Percentiles rank a stretch among this genome's conserved stretches.
Conservation (phyloP, 2,888 invertebrate genomes). For the Eupithecia pulchellata region DNA sequence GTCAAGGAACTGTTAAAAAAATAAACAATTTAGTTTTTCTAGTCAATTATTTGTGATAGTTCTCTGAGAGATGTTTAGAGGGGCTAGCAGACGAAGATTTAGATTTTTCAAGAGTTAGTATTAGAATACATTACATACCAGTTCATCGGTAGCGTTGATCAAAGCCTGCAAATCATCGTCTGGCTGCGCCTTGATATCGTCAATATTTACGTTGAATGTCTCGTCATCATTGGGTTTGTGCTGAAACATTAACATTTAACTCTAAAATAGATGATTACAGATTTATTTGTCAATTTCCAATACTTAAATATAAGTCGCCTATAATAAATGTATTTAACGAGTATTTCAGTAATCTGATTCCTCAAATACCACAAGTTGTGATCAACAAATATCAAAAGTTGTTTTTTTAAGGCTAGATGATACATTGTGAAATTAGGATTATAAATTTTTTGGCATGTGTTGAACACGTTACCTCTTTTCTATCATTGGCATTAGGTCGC, state of each 20-base stretch:
- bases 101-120: background rate
- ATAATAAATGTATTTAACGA: no score
- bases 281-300: background rate
- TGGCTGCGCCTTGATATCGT: conserved; percentile 73
- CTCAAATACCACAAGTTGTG: no score
- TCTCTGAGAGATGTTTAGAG: no score
- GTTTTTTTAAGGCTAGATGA: no score
- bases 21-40: no score
- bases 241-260: conserved; percentile 54
- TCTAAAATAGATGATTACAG: background rate
- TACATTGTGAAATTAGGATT: background rate
- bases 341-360: no score
- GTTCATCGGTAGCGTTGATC: conserved; percentile 87
- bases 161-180: conserved; percentile 86
- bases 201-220: conserved; percentile 76
- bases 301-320: background rate
- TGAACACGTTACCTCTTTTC: conserved; percentile 62
- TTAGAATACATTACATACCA: conserved; percentile 73
- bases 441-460: background rate
- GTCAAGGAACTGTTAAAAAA: conserved; percentile 29
- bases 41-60: no score
- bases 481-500: conserved; percentile 77
- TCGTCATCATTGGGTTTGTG: conserved; percentile 81
- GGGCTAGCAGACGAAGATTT: no score
- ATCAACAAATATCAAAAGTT: no score